A percentile compares a stretch with the other conserved stretches of the same genome.
Evolutionary conservation across 2,888 invertebrate species (phyloP).

Genomic region (Hirtodrosophila alboralis): DNA sequence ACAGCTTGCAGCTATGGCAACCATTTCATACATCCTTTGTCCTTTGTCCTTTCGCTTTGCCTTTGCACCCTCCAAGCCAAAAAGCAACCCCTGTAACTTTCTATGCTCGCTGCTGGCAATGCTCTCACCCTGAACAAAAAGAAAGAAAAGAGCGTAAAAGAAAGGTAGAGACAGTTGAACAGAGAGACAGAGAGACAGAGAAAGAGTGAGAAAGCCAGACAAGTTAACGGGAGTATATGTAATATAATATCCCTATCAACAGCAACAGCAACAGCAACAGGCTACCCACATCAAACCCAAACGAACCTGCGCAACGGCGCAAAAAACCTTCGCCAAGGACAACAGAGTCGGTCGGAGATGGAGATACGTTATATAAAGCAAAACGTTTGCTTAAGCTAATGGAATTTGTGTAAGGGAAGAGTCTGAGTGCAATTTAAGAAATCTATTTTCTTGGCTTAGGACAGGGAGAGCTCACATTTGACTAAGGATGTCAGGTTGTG

Average conservation of each 20-base stretch:
- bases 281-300: constrained; percentile 73
- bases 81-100: constrained; percentile 59
- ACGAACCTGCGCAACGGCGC: constrained; percentile 54
- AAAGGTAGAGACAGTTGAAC: too few relatives aligned
- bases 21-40: constrained; percentile 58
- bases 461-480: constrained; percentile 8
- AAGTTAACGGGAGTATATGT: constrained; percentile 33
- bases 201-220: constrained; percentile 15
- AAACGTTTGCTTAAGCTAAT: constrained; percentile 47
- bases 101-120: constrained; percentile 52
- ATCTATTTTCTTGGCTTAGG: constrained; percentile 4
- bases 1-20: constrained; percentile 69
- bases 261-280: constrained; percentile 73
- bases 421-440: neutral
- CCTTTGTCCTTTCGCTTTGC: constrained; percentile 36
- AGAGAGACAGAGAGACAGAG: neutral
- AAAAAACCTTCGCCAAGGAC: constrained; percentile 54
- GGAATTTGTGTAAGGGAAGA: neutral
- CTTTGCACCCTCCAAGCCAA: constrained; percentile 45
- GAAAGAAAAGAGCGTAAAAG: neutral
- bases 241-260: constrained; percentile 47
- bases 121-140: constrained; percentile 23
- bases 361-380: constrained; percentile 9
- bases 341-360: constrained; percentile 28
- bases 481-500: constrained; percentile 8